phyloP scores from a whole-genome alignment of 2,113 vertebrate genomes.

The Thomomys bottae region DNA sequence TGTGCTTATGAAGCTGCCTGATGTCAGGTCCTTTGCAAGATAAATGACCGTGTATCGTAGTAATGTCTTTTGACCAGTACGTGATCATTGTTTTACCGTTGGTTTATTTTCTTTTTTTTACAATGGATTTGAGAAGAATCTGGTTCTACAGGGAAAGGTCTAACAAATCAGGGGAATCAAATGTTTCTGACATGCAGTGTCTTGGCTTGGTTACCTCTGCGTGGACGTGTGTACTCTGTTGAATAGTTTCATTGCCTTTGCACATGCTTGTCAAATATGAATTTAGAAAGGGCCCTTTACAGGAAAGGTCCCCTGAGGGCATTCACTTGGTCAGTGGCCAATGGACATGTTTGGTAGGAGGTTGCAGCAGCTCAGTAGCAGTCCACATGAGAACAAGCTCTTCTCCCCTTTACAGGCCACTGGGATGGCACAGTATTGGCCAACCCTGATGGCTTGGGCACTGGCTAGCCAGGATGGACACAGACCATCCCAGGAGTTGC shows the following conservation, averaged over 20 bases:
- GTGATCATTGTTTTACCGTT: not conserved
- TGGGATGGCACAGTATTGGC: rapidly evolving
- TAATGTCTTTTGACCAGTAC: conserved; percentile 60
- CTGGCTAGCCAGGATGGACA: not conserved
- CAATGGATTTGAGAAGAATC: conserved; percentile 1
- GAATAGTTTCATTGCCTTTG: conserved; percentile 40
- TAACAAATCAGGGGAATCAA: not conserved
- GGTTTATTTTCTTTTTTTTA: conserved; percentile 34
- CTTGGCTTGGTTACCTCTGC: conserved; percentile 42
- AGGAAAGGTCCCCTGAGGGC: not conserved
- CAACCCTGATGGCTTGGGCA: not conserved
- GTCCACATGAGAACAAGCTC: not conserved
- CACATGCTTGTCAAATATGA: not conserved
- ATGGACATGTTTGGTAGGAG: not conserved
- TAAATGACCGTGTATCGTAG: conserved; percentile 39
- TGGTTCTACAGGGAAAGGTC: conserved; percentile 34
- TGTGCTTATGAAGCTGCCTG: conserved; percentile 80
- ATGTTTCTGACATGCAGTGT: conserved; percentile 45
- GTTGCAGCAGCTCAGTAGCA: not conserved
- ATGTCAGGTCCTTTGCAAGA: conserved; percentile 67
- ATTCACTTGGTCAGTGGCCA: not conserved
- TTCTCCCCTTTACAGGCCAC: not conserved
- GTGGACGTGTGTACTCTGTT: conserved; percentile 25
- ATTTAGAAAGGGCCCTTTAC: not conserved
- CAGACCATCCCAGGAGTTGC: rapidly evolving